Evolutionary conservation across 2,797 vertebrate species (phyloP), one percentile per base, ranked within the genome.

Genomic region (Serranus cabrilla): DNA sequence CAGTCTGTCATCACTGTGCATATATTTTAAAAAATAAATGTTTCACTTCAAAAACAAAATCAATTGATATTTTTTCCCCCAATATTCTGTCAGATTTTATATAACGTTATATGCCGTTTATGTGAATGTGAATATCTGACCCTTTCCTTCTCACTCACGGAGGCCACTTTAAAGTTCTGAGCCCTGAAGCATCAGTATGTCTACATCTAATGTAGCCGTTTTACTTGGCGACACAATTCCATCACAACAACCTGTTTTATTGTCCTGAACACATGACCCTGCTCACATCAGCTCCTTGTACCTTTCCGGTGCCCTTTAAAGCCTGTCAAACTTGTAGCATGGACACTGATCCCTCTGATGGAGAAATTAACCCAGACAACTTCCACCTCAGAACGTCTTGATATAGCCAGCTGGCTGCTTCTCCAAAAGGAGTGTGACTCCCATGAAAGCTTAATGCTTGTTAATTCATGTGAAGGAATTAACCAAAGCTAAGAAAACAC

Each of bases 331-430:
- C 55, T 60, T 62, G 49, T 57, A 54, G 68, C 34, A 2, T 25
- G 6, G 23, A 66, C 47, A 67, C 59, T 7, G 23, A 86, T 76
- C 55, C 59, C 69, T 64, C 34, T 66, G 42, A 75, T 27, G 46
- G 83, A 76, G 56, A 72, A 85, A 91, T 86, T 11, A 80, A 86
- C 89, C 74, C 67, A 43, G 71, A 89, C 68, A 62, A 23, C 73
- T 65, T 79, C 58, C 74, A 68, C 34, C 72, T 85, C 65, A 58
- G 61, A 84, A 76, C 56, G 51, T 69, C 58, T 66, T 34, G 4
- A 70, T 77, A 59, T 56, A 42, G 13, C 40, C 0, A 16, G 31
- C 54, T 49, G 3, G 39, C 51, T 43, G 55, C 17, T 47, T 71
- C 14, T 31, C 1, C 34, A 40, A 34, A 76, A 64, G 12, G 34